phyloP scores from a whole-genome alignment of 2,113 vertebrate species.

The Guaruba guarouba region DNA sequence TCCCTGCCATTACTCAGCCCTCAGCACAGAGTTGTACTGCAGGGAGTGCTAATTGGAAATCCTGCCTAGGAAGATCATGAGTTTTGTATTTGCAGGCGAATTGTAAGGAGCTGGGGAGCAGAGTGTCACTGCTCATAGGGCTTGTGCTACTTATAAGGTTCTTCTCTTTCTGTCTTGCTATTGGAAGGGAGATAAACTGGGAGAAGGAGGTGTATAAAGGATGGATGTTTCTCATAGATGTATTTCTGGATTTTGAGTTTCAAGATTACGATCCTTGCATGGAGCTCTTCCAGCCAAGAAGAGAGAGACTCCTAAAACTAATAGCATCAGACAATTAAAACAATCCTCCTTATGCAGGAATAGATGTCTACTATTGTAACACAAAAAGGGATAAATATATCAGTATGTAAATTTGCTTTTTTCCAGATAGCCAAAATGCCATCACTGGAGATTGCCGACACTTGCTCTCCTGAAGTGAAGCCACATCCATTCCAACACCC shows the following conservation, averaged over 20 bases:
- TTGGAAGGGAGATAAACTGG: not conserved
- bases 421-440: not conserved
- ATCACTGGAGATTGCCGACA: not conserved
- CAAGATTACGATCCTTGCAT: not conserved
- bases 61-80: not conserved
- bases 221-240: not conserved
- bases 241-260: not conserved
- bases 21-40: not conserved
- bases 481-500: not conserved
- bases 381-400: not conserved
- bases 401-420: not conserved
- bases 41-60: not conserved
- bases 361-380: not conserved
- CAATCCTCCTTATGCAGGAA: not conserved
- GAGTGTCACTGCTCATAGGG: fast-evolving
- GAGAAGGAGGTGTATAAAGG: not conserved
- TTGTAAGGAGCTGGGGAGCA: not conserved
- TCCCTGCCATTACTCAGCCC: not conserved
- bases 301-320: not conserved
- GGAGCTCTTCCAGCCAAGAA: not conserved
- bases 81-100: not conserved
- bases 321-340: not conserved
- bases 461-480: not conserved
- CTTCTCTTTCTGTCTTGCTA: not conserved
- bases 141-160: not conserved